These are phyloP conservation scores for Bubo bubo DNA, from an alignment of 2,113 vertebrate species.

Conservation along the genomic window DNA sequence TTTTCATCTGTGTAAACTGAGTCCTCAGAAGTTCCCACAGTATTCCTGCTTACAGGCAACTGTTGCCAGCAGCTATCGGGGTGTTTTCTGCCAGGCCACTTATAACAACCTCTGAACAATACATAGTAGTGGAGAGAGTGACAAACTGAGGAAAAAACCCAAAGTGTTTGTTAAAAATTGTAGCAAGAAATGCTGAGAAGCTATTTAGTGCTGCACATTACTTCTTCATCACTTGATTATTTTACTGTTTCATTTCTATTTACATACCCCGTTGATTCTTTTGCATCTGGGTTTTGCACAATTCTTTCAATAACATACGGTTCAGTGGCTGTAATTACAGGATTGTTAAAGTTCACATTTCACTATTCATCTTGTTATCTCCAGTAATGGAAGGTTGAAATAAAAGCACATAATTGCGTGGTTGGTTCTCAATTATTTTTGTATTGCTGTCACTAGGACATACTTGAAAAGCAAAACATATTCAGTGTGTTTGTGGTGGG, in stretches of 20 bases:
- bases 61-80: background rate
- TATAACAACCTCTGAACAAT: background rate
- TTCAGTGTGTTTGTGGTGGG: background rate
- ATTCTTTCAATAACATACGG: constrained; percentile 74
- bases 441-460: constrained; percentile 70
- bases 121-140: background rate
- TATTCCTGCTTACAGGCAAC: background rate
- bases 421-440: constrained; percentile 78
- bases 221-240: constrained; percentile 73
- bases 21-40: background rate
- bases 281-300: constrained; percentile 75
- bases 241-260: constrained; percentile 76
- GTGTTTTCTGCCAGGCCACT: constrained; percentile 5
- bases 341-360: constrained; percentile 80
- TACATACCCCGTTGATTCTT: constrained; percentile 74
- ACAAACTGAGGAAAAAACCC: background rate
- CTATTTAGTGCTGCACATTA: constrained; percentile 60
- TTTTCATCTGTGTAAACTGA: background rate
- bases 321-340: constrained; percentile 81
- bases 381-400: constrained; percentile 75
- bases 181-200: constrained; percentile 34
- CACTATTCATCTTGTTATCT: constrained; percentile 82
- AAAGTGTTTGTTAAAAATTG: constrained; percentile 48
- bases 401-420: constrained; percentile 78
- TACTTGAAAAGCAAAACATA: constrained; percentile 63